Evolutionary conservation across 1,140 invertebrate species (phyloP).

Genomic region (Microplitis demolitor): DNA sequence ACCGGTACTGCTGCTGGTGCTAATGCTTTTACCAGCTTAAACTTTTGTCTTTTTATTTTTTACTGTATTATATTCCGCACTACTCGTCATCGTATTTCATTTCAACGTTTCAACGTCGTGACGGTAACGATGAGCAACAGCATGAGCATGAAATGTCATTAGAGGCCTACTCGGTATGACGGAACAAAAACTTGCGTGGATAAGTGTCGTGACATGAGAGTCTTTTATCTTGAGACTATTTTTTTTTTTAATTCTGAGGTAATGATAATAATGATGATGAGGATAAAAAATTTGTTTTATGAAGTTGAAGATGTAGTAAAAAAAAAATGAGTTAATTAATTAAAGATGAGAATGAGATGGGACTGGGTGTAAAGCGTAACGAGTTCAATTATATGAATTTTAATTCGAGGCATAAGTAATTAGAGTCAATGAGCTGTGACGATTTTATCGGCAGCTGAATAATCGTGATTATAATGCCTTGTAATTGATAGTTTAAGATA

Average conservation of each 20-base stretch:
- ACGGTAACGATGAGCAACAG: not conserved
- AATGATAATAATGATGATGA: not conserved
- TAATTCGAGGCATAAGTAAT: constrained; percentile 15
- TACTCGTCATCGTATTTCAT: not conserved
- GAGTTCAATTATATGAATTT: not conserved
- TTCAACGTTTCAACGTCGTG: not conserved
- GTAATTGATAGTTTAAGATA: not conserved
- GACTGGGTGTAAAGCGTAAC: not conserved
- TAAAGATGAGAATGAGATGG: too few relatives aligned
- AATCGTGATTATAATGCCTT: constrained; percentile 23
- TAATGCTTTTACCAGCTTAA: too few relatives aligned
- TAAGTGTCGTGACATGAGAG: constrained; percentile 13
- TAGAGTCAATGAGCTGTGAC: constrained; percentile 19
- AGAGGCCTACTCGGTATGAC: not conserved
- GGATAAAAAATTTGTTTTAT: not conserved
- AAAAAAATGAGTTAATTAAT: constrained; percentile 1
- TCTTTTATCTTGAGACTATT: not conserved
- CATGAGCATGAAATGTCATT: constrained; percentile 1
- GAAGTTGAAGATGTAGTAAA: not conserved
- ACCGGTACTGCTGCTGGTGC: too few relatives aligned
- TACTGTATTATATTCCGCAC: not conserved
- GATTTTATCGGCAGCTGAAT: constrained; percentile 10
- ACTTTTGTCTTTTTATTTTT: too few relatives aligned
- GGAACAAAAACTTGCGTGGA: constrained; percentile 10
- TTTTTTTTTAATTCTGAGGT: too few relatives aligned